Conservation (phyloP, 2,113 vertebrate genomes). For the Barbus barbus region DNA sequence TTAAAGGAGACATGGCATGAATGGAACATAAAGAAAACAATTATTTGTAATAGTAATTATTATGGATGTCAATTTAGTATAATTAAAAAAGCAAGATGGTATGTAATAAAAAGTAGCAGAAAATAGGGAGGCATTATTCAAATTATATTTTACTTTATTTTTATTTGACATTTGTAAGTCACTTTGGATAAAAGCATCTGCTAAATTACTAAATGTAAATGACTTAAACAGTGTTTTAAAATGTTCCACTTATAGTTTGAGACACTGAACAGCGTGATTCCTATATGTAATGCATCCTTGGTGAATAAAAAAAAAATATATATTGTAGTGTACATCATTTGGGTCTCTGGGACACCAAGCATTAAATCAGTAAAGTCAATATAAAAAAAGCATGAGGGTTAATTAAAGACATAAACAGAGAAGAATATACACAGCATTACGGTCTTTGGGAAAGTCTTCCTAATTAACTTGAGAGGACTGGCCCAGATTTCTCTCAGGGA, state of each 20-base stretch:
- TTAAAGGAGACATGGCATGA: neutral
- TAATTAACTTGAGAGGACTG: constrained; percentile 55
- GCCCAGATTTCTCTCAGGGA: constrained; percentile 50
- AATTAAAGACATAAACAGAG: neutral
- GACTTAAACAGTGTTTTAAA: neutral
- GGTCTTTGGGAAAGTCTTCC: constrained; percentile 47
- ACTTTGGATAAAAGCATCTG: too few relatives aligned
- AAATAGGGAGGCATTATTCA: neutral
- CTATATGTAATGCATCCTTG: neutral
- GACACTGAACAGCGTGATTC: too few relatives aligned
- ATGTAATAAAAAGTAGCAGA: neutral
- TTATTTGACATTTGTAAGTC: too few relatives aligned
- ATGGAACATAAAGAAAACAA: neutral
- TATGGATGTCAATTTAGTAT: neutral
- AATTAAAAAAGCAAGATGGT: neutral
- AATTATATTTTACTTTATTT: neutral
- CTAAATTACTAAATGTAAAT: too few relatives aligned
- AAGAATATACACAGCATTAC: neutral
- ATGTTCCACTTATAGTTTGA: neutral
- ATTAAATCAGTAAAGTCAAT: neutral
- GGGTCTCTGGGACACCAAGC: neutral
- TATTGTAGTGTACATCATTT: neutral
- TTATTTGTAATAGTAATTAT: neutral
- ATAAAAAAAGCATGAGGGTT: neutral
- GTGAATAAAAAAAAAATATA: neutral